phyloP scores from a whole-genome alignment of 2,888 invertebrate species.

The Drosophila quinaria region DNA sequence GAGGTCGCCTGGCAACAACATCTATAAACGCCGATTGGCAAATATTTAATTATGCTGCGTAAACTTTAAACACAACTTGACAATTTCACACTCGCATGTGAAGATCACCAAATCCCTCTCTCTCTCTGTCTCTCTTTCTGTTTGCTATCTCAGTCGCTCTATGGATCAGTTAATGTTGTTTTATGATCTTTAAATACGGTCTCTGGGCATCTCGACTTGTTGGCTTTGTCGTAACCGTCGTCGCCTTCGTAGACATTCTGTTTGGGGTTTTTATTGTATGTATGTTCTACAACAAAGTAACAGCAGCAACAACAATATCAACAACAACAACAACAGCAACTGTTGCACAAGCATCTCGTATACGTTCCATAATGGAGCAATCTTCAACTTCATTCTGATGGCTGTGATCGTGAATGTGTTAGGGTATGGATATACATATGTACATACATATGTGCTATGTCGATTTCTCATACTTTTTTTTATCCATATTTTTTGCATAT shows the following conservation, averaged over 20 bases:
- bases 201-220: constrained; percentile 71
- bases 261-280: constrained; percentile 53
- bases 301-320: constrained; percentile 50
- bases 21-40: constrained; percentile 80
- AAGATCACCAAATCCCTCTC: constrained; percentile 54
- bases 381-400: constrained; percentile 38
- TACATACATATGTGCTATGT: constrained; percentile 8
- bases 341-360: constrained; percentile 27
- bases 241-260: constrained; percentile 29
- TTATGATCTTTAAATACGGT: constrained; percentile 78
- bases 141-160: constrained; percentile 14
- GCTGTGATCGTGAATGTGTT: constrained; percentile 15
- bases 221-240: constrained; percentile 69
- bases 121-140: constrained; percentile 5
- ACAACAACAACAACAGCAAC: constrained; percentile 41
- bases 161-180: constrained; percentile 69
- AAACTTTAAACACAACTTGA: constrained; percentile 81
- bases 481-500: constrained; percentile 78
- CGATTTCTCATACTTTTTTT: constrained; percentile 47
- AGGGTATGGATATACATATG: constrained; percentile 6
- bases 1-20: constrained; percentile 51
- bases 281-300: constrained; percentile 79
- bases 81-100: constrained; percentile 80
- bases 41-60: constrained; percentile 80
- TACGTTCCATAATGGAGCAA: constrained; percentile 69